Conservation (phyloP, 2,113 vertebrate genomes). For the Erinaceus europaeus region DNA sequence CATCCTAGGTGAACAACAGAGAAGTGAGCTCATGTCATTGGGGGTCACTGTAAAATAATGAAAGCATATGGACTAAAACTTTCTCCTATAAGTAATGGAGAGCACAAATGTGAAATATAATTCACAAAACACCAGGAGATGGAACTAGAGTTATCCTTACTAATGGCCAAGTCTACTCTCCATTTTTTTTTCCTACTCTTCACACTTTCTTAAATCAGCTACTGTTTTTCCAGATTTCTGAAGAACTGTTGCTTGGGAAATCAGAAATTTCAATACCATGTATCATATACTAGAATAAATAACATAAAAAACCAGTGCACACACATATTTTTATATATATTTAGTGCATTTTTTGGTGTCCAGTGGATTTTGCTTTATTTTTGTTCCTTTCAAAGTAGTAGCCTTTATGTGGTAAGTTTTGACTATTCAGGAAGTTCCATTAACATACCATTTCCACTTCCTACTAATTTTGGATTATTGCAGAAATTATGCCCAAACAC, state of each 20-base stretch:
- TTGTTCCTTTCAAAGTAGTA: neutral
- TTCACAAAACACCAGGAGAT: neutral
- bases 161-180: neutral
- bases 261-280: neutral
- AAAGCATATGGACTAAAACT: neutral
- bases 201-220: neutral
- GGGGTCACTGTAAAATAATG: neutral
- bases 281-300: too few relatives aligned
- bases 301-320: too few relatives aligned
- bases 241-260: neutral
- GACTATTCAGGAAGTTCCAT: slow-evolving; percentile 11
- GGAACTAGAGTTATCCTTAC: neutral
- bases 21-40: neutral
- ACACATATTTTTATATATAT: too few relatives aligned
- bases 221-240: too few relatives aligned
- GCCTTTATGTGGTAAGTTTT: neutral
- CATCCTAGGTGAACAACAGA: neutral
- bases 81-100: neutral
- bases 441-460: neutral
- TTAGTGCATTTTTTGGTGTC: neutral
- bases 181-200: neutral
- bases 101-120: neutral
- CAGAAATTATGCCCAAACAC: too few relatives aligned
- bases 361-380: neutral
- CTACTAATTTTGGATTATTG: slow-evolving; percentile 16